Evolutionary conservation across 1,140 invertebrate genomes (phyloP), one percentile per base, ranked within the genome.

Genomic region (Pissodes strobi): DNA sequence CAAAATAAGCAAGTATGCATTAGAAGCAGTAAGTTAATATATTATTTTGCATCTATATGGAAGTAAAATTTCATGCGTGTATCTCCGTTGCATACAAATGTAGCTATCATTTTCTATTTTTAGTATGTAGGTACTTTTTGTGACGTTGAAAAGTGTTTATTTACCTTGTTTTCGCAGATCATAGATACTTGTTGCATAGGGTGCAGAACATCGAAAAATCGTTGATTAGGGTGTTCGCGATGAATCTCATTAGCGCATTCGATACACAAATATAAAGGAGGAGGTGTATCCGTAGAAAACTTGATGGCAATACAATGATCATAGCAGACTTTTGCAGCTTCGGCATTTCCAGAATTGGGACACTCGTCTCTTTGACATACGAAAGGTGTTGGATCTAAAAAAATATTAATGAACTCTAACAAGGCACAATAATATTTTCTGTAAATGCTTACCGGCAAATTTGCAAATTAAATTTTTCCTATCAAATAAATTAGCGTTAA

Each of bases 131-230:
- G n/a, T n/a, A n/a, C n/a, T n/a, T n/a, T n/a, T n/a, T n/a, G n/a
- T n/a, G n/a, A n/a, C n/a, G n/a, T n/a, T n/a, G n/a, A n/a, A n/a
- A n/a, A n/a, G n/a, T n/a, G n/a, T 23, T 62, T 17, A 46, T 5
- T 49, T 79, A 94, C 94, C 85, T 98, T 98, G 78, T 98, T 98
- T 80, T 99, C 97, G 79, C 97, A 99, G 49, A 92, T 87, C 83
- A 93, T 91, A 1, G 94, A 93, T 10, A 95, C 91, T 83, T 95
- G 92, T 75, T 94, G 92, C 86, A 95, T 94, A 0, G 95, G 96
- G 79, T 95, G 92, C 46, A 97, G 82, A 69, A 98, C 91, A 78
- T 97, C 94, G 71, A 92, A 89, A 77, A 92, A 93, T 71, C 94
- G 86, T 76, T 94, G 89, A 78, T 93, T 89, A 10, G 86, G 89